Evolutionary conservation across 1,140 invertebrate genomes (phyloP).

Genomic region (Hylaeus anthracinus): DNA sequence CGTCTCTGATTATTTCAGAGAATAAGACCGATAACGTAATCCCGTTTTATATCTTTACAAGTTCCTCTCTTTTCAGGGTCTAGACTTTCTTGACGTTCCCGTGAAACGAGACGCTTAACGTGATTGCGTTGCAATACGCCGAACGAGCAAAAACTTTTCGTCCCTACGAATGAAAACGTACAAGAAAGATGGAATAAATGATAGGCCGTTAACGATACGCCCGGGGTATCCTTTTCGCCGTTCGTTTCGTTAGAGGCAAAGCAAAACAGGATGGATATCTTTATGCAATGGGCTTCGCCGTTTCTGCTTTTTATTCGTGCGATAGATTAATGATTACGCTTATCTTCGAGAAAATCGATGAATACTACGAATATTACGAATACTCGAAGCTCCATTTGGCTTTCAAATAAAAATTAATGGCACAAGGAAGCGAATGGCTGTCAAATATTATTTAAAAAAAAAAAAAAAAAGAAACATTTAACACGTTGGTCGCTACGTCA

Average conservation of each 20-base stretch:
- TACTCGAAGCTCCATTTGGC: background rate
- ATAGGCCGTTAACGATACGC: constrained; percentile 29
- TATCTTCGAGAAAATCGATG: constrained; percentile 13
- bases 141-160: constrained; percentile 19
- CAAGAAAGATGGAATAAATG: constrained; percentile 30
- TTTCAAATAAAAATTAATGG: too few relatives aligned
- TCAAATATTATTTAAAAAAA: too few relatives aligned
- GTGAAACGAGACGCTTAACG: constrained; percentile 39
- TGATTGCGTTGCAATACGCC: constrained; percentile 28
- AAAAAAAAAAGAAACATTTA: too few relatives aligned
- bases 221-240: background rate
- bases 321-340: constrained; percentile 9
- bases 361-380: background rate
- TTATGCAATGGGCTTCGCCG: background rate
- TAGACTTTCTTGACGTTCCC: background rate
- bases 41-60: constrained; percentile 41
- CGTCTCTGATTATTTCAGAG: constrained; percentile 37
- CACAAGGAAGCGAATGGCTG: too few relatives aligned
- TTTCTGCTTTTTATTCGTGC: background rate
- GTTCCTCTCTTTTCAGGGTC: background rate
- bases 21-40: constrained; percentile 46
- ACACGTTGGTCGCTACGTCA: too few relatives aligned
- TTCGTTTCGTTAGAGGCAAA: constrained; percentile 38
- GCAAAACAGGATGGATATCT: background rate
- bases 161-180: constrained; percentile 33